Conservation (phyloP, 2,888 invertebrate species). For the Tetragonula carbonaria region DNA sequence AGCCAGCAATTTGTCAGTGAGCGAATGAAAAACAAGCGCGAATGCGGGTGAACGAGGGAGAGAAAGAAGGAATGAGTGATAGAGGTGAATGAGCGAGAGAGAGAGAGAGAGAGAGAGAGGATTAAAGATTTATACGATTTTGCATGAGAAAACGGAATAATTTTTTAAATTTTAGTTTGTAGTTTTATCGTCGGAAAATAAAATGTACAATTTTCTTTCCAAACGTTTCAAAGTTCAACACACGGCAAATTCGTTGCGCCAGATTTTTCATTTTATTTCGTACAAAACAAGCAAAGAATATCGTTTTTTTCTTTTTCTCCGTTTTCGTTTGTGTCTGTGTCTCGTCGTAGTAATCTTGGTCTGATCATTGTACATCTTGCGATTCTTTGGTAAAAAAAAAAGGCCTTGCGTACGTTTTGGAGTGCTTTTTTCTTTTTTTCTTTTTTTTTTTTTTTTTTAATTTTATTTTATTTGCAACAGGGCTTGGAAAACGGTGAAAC, state of each 20-base stretch:
- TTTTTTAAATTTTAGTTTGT: slow-evolving; percentile 80
- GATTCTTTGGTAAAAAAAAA: neutral
- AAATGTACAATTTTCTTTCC: slow-evolving; percentile 78
- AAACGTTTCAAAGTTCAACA: slow-evolving; percentile 34
- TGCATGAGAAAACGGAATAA: slow-evolving; percentile 76
- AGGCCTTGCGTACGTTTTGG: neutral
- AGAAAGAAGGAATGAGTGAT: slow-evolving; percentile 39
- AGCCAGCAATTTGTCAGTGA: slow-evolving; percentile 68
- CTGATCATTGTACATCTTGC: neutral
- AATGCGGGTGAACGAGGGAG: slow-evolving; percentile 9
- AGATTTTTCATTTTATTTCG: slow-evolving; percentile 22
- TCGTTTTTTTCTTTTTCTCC: neutral
- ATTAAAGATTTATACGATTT: slow-evolving; percentile 71
- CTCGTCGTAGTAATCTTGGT: neutral
- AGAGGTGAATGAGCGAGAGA: neutral
- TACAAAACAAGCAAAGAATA: neutral
- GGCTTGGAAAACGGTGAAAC: neutral
- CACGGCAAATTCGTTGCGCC: slow-evolving; percentile 18
- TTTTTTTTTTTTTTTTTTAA: too few relatives aligned
- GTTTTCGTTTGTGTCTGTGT: neutral
- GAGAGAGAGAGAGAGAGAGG: neutral
- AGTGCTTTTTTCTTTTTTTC: too few relatives aligned
- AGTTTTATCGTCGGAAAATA: slow-evolving; percentile 76
- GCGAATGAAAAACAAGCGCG: slow-evolving; percentile 36
- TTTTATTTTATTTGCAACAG: neutral